Percentiles rank a stretch among this genome's conserved stretches.
These are phyloP conservation scores for Myrmecophaga tridactyla DNA, from an alignment of 2,113 vertebrate species.

Conservation along the genomic window DNA sequence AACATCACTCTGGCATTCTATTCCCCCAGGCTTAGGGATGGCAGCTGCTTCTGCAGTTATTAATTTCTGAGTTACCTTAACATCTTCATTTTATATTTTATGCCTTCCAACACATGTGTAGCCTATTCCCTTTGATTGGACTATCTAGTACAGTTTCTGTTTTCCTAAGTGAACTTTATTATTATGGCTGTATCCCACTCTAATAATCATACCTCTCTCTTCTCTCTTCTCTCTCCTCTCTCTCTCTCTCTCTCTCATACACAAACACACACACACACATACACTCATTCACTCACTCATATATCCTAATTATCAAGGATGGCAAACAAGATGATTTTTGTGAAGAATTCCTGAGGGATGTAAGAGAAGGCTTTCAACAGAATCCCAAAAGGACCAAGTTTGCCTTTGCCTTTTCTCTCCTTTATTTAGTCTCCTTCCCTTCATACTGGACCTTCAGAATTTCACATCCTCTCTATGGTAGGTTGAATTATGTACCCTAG, in stretches of 20 bases:
- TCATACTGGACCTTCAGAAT: not conserved
- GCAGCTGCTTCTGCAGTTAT: not conserved
- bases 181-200: not conserved
- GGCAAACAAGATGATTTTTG: not conserved
- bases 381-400: not conserved
- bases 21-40: not conserved
- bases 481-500: too few species aligned
- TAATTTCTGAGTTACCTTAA: not conserved
- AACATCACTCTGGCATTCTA: not conserved
- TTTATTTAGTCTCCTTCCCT: not conserved
- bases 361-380: not conserved
- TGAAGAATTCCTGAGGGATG: not conserved
- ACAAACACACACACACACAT: too few species aligned
- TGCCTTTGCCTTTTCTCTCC: not conserved
- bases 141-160: not conserved
- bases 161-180: conserved; percentile 9
- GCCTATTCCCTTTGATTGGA: not conserved
- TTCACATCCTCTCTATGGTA: not conserved
- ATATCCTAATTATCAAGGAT: not conserved
- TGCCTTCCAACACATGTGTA: not conserved
- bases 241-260: not conserved
- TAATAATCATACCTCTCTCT: not conserved
- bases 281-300: too few species aligned
- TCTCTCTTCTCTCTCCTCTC: too few species aligned
- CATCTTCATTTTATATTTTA: not conserved